phyloP scores from a whole-genome alignment of 37 sponge, comb jelly and placozoan genomes.

The Bolinopsis microptera region DNA sequence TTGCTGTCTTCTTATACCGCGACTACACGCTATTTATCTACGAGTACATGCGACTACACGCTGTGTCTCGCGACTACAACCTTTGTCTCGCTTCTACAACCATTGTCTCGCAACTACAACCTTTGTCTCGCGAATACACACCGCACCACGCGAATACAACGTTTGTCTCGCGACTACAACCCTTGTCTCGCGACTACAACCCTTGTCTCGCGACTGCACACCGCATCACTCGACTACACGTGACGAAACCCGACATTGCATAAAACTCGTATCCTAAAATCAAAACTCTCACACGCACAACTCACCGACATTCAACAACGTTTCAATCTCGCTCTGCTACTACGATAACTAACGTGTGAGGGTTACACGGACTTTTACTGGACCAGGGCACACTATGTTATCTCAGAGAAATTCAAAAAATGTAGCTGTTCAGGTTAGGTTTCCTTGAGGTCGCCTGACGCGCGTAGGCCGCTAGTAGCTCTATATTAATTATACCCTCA shows the following conservation, averaged over 20 bases:
- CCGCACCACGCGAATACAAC: background rate
- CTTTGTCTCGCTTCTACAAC: background rate
- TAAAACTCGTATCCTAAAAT: too few relatives aligned
- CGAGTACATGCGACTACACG: background rate
- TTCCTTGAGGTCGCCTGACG: too few relatives aligned
- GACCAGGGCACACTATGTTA: background rate
- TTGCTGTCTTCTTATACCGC: too few relatives aligned
- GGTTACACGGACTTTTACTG: background rate
- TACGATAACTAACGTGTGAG: background rate
- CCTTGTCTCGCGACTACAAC: background rate
- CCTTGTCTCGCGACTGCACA: background rate
- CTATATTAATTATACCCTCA: background rate
- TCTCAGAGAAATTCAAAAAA: background rate
- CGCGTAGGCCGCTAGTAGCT: background rate
- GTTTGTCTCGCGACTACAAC: background rate
- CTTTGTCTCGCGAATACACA: background rate
- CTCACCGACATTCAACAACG: too few relatives aligned
- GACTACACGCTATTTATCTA: too few relatives aligned
- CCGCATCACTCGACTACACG: background rate
- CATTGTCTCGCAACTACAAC: background rate
- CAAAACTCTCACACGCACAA: too few relatives aligned
- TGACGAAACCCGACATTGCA: too few relatives aligned
- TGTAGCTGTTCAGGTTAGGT: background rate
- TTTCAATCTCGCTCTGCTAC: background rate
- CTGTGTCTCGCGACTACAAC: background rate